These are phyloP conservation scores for Zeugodacus cucurbitae DNA, from an alignment of 1,140 invertebrate species.

Conservation along the genomic window DNA sequence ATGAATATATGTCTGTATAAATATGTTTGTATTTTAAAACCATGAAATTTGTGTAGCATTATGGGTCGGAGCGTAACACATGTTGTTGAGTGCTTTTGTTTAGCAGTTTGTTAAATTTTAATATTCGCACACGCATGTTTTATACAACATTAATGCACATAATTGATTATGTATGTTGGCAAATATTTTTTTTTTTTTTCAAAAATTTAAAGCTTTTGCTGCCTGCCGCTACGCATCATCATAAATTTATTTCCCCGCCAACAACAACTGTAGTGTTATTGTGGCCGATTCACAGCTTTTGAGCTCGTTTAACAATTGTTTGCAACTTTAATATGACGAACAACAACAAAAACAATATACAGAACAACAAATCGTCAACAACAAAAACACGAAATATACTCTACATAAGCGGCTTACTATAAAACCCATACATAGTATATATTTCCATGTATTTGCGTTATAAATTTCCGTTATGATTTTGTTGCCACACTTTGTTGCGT, in stretches of 20 bases:
- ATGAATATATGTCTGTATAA: too few species aligned
- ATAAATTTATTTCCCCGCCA: neutral
- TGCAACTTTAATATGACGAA: neutral
- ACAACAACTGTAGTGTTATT: neutral
- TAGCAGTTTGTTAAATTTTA: neutral
- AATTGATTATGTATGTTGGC: neutral
- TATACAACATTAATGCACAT: too few species aligned
- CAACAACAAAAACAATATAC: neutral
- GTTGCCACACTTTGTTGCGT: neutral
- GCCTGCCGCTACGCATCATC: neutral
- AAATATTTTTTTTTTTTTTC: neutral
- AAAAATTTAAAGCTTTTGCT: neutral
- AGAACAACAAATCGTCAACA: neutral
- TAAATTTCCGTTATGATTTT: slow-evolving; percentile 6
- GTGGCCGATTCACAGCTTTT: neutral
- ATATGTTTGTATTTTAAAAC: neutral
- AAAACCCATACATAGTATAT: neutral
- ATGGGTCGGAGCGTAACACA: neutral
- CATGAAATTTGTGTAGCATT: neutral
- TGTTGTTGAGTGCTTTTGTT: neutral
- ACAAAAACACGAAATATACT: neutral
- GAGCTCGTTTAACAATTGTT: neutral
- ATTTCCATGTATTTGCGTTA: neutral
- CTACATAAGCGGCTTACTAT: neutral
- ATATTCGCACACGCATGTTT: neutral